Base-by-base conservation (phyloP, 2,888 invertebrate species). In the Synanthedon vespiformis region DNA sequence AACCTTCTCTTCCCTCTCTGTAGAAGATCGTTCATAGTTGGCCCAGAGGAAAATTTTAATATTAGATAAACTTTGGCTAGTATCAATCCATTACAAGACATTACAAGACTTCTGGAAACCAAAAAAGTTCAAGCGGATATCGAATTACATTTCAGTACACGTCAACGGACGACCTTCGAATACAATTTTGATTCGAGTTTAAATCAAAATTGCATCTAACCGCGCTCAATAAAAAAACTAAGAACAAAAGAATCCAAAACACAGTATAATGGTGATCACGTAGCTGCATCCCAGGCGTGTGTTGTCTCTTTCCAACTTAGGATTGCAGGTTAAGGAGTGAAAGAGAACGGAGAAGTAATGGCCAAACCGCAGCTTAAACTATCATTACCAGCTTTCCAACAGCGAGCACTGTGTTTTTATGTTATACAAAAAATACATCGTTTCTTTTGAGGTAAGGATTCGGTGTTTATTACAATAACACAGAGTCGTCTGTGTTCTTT, bases 211-310 rank as follows among this genome's bases (percentile, higher is more conserved):
- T 44, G 44, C 44, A 14, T 65, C 62, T 68, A 70, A 79, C 77
- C 76, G 71, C 77, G 72, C 65, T 69, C 66, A 69, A 74, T 72
- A 65, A 68, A 75, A 74, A 65, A 57, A 68, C 52, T 61, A 73
- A 64, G 68, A 72, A 78, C 76, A 80, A 80, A 79, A 77, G 79
- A 77, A 73, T 74, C 68, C 76, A 75, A 80, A 75, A 78, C 73
- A 74, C 77, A 80, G 79, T 63, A 77, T 86, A 85, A 87, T 87
- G 82, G 86, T 79, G 81, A 86, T 84, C 86, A 86, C 86, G 86
- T 83, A 82, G 71, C 64, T 59, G 67, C 75, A 77, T 77, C 74
- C 70, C 69, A 70, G 76, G 77, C 80, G 73, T 67, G 60, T 63
- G 12, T 16, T 40, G 69, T 82, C 80, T 74, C 78, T 64, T 75